Base-by-base conservation (phyloP, 2,797 vertebrate species). In the Podarcis siculus region DNA sequence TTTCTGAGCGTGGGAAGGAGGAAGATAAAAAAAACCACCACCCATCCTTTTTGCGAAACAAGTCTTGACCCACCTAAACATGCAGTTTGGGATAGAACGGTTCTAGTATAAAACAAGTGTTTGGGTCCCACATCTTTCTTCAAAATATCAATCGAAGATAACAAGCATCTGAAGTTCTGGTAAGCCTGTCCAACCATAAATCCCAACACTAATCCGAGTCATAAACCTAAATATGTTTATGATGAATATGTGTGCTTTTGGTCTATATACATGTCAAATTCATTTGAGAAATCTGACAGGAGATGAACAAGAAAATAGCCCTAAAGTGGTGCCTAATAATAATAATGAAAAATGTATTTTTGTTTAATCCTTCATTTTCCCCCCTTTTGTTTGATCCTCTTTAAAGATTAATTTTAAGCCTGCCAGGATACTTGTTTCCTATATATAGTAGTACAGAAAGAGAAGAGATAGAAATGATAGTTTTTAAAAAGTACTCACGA, bases 321-420 rank as follows among this genome's bases (percentile, higher is more conserved):
- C 82, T 91, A 76, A 79, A 77, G 55, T 86, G 25, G 19, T 89
- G 82, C 72, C 37, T 89, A 88, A 79, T 89, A 86, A 84, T 49
- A 49, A 49, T 75, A 80, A 79, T 1, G 1, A 61, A 91, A 93
- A 93, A 91, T 39, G 85, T 45, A 86, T 45, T 86, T 91, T 94
- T 93, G 10, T 72, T 72, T 17, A 80, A 61, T 39, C 6, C 12
- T 0, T 89, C 79, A 39, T n/a, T 76, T 84, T 0, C 1, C 1
- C 49, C 49, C 49, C 49, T 12, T 90, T 35, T 0, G 0, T 83
- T 93, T 94, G 76, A 87, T 93, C 75, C 49, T 92, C 89, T 93
- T 91, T 91, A 91, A 93, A 82, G 82, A 93, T 94, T 95, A 92
- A 91, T 81, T 87, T 1, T 72, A 49, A 49, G 72, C 89, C 19